A percentile compares a stretch with the other conserved stretches of the same genome.
These are phyloP conservation scores for Spodoptera littoralis DNA, from an alignment of 2,888 invertebrate genomes.

Conservation along the genomic window DNA sequence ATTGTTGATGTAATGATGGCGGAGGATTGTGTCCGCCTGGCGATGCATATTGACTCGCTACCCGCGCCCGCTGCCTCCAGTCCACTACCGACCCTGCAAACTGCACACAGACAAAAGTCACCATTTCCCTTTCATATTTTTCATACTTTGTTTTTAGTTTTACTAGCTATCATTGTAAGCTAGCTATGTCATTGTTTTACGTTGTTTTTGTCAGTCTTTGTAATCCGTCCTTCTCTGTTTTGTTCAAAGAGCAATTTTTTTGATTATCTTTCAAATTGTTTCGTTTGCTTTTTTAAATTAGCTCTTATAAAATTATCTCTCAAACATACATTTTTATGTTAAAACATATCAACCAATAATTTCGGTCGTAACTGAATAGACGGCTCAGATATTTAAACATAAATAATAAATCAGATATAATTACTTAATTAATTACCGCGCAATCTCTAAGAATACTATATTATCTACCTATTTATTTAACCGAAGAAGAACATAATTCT, in stretches of 20 bases:
- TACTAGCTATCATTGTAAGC: slow-evolving; percentile 5
- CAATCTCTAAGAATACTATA: slow-evolving; percentile 17
- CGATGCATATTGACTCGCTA: slow-evolving; percentile 66
- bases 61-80: slow-evolving; percentile 14
- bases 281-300: neutral
- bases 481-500: neutral
- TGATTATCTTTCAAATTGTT: neutral
- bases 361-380: no score
- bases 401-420: no score
- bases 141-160: slow-evolving; percentile 33
- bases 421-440: neutral
- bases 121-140: slow-evolving; percentile 29
- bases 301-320: no score
- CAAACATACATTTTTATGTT: no score
- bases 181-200: slow-evolving; percentile 4
- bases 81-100: slow-evolving; percentile 2
- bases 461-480: neutral
- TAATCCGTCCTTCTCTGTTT: slow-evolving; percentile 22
- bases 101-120: slow-evolving; percentile 16
- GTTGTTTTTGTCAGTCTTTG: slow-evolving; percentile 22
- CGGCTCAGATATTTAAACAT: no score
- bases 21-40: slow-evolving; percentile 64
- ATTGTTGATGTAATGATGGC: slow-evolving; percentile 67
- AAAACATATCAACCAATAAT: no score
- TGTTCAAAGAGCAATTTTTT: slow-evolving; percentile 10